A percentile compares a stretch with the other conserved stretches of the same genome.
Conservation (phyloP, 2,797 vertebrate species). For the Eulemur albifrons region DNA sequence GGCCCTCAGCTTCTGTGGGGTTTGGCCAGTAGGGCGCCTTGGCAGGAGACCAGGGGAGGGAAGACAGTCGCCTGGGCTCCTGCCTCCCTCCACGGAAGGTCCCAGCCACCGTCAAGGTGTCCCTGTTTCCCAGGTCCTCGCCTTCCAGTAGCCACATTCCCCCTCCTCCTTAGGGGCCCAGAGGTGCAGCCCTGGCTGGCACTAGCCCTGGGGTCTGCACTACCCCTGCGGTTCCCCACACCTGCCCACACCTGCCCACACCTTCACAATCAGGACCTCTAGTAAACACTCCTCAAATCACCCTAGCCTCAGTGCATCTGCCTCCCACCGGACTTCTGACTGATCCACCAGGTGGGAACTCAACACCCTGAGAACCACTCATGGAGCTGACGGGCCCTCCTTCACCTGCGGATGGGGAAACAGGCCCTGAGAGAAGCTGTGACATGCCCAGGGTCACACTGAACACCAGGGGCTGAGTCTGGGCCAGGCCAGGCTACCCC, state of each 20-base stretch:
- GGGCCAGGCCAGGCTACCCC: neutral
- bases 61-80: accelerated
- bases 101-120: neutral
- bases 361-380: neutral
- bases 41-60: neutral
- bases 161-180: neutral
- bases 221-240: neutral
- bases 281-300: neutral
- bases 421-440: neutral
- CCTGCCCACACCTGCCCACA: neutral
- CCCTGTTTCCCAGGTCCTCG: neutral
- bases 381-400: accelerated
- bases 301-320: neutral
- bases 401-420: neutral
- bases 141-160: accelerated
- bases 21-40: neutral
- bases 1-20: neutral
- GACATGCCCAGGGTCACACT: accelerated
- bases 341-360: neutral
- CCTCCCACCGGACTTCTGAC: neutral
- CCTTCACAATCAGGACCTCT: neutral
- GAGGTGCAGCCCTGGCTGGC: neutral
- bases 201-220: neutral
- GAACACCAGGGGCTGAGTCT: neutral
- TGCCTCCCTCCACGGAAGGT: neutral